Conservation (phyloP, 2,888 invertebrate species). For the Lasioglossum leucozonium region DNA sequence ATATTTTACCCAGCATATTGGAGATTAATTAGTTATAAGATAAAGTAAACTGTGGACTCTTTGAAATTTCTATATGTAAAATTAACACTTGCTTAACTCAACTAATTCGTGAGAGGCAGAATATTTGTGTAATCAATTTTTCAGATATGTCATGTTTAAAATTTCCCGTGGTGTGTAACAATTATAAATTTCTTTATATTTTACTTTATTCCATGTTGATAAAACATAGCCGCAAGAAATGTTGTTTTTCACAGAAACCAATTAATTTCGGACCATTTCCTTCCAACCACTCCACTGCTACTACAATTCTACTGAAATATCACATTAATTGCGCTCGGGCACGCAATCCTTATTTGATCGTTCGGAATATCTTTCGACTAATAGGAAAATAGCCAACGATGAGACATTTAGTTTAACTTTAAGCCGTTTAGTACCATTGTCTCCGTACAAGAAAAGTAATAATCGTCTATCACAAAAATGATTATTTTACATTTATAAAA, state of each 20-base stretch:
- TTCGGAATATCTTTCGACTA: not conserved
- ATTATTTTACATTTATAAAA: no score
- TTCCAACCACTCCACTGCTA: not conserved
- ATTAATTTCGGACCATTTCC: not conserved
- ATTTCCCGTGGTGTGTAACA: no score
- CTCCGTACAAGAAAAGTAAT: no score
- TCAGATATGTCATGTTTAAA: no score
- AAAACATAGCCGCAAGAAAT: no score
- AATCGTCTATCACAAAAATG: no score
- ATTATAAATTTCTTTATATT: no score
- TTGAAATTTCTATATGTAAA: not conserved
- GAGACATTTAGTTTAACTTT: not conserved
- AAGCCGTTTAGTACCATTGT: no score
- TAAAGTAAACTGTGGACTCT: not conserved
- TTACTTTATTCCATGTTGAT: no score
- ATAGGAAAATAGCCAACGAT: not conserved
- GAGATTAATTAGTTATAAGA: not conserved
- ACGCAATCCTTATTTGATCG: not conserved
- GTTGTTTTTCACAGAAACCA: not conserved
- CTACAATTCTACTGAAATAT: not conserved
- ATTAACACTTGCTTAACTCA: no score
- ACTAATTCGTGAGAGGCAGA: not conserved
- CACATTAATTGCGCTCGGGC: not conserved
- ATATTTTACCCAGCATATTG: not conserved
- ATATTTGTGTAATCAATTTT: no score